Evolutionary conservation across 2,888 invertebrate species (phyloP).

Genomic region (Camponotus fellah): DNA sequence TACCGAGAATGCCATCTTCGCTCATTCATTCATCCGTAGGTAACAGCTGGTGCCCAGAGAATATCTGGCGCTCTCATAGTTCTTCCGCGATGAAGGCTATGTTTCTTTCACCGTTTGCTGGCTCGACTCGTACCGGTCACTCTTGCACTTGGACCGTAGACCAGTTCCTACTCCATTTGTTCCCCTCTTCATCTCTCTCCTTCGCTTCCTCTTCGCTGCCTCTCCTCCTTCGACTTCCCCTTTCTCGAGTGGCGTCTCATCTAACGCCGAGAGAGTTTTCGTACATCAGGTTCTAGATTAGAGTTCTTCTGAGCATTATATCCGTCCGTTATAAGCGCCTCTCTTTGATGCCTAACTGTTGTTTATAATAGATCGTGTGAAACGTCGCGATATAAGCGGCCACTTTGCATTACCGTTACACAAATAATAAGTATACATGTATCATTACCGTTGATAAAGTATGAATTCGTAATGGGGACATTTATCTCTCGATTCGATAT

Average conservation of each 20-base stretch:
- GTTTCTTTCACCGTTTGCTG: conserved; percentile 55
- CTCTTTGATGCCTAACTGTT: conserved; percentile 24
- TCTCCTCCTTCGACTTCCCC: background rate
- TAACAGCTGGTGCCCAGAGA: conserved; percentile 15
- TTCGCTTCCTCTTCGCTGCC: conserved; percentile 2
- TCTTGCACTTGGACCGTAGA: conserved; percentile 63
- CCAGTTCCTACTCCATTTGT: conserved; percentile 56
- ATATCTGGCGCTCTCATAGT: conserved; percentile 41
- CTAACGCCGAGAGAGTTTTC: conserved; percentile 30
- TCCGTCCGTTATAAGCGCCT: conserved; percentile 21
- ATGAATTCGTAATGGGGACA: conserved; percentile 21
- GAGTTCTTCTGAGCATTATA: conserved; percentile 7
- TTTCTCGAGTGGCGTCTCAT: conserved; percentile 18
- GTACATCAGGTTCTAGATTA: conserved; percentile 23
- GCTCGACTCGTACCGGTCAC: conserved; percentile 68
- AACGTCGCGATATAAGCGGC: conserved; percentile 10
- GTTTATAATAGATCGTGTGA: conserved; percentile 39
- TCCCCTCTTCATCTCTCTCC: background rate
- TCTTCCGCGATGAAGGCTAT: conserved; percentile 48
- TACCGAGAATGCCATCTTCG: background rate
- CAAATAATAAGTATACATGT: conserved; percentile 39
- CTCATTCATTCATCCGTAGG: conserved; percentile 39
- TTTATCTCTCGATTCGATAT: background rate
- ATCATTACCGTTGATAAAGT: conserved; percentile 47
- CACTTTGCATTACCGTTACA: conserved; percentile 37